Evolutionary conservation across 2,797 vertebrate species (phyloP).

Genomic region (Ibycter americanus): DNA sequence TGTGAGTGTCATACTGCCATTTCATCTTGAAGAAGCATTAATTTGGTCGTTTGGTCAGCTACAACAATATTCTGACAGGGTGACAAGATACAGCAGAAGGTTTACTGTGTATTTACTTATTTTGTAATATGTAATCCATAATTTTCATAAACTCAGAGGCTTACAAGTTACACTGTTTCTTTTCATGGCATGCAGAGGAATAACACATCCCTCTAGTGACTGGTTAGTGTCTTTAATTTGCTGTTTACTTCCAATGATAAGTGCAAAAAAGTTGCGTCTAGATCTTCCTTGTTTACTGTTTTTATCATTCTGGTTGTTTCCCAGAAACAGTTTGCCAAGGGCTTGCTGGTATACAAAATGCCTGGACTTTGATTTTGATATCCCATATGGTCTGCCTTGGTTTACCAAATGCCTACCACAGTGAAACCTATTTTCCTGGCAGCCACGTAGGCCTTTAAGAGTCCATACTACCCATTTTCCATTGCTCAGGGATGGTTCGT

Average conservation of each 20-base stretch:
- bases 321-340: background rate
- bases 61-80: background rate
- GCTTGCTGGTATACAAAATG: constrained; percentile 37
- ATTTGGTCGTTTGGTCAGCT: background rate
- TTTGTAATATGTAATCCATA: background rate
- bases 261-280: background rate
- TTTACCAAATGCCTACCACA: background rate
- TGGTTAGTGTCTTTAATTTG: background rate
- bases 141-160: background rate
- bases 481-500: background rate
- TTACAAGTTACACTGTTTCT: background rate
- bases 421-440: constrained; percentile 21
- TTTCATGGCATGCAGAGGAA: background rate
- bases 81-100: background rate
- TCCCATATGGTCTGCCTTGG: constrained; percentile 1
- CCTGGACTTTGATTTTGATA: background rate
- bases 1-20: background rate
- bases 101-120: background rate
- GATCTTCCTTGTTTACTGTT: background rate
- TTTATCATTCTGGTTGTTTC: background rate
- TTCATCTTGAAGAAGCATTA: background rate
- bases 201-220: background rate
- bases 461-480: background rate
- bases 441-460: background rate
- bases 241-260: background rate